These are phyloP conservation scores for Semnopithecus entellus DNA, from an alignment of 2,113 vertebrate genomes.

Conservation along the genomic window DNA sequence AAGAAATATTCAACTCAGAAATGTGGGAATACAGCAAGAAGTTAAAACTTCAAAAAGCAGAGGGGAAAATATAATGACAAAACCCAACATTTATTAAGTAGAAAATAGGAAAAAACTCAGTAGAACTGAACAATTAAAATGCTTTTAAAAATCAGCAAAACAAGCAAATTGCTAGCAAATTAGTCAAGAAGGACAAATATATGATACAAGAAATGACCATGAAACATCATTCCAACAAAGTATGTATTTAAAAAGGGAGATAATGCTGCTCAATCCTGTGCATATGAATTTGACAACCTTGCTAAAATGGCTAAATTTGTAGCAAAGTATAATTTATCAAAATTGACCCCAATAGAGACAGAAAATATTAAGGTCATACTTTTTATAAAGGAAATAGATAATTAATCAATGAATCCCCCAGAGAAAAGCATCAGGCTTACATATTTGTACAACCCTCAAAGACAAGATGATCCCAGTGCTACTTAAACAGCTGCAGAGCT, in stretches of 20 bases:
- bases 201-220: not conserved
- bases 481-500: not conserved
- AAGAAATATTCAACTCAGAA: not conserved
- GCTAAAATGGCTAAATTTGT: not conserved
- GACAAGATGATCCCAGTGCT: not conserved
- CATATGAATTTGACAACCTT: not conserved
- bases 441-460: not conserved
- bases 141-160: not conserved
- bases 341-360: not conserved
- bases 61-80: not conserved
- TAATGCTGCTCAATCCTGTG: not conserved
- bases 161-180: not conserved
- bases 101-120: not conserved
- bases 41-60: not conserved
- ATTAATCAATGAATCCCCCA: not conserved
- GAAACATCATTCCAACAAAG: not conserved
- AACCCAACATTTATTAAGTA: not conserved
- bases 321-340: not conserved
- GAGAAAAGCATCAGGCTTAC: not conserved
- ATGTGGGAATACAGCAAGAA: not conserved
- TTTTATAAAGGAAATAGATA: not conserved
- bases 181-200: not conserved
- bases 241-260: not conserved
- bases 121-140: not conserved
- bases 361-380: not conserved